These are phyloP conservation scores for Leucozona laternaria DNA, from an alignment of 2,888 invertebrate species.

Conservation along the genomic window DNA sequence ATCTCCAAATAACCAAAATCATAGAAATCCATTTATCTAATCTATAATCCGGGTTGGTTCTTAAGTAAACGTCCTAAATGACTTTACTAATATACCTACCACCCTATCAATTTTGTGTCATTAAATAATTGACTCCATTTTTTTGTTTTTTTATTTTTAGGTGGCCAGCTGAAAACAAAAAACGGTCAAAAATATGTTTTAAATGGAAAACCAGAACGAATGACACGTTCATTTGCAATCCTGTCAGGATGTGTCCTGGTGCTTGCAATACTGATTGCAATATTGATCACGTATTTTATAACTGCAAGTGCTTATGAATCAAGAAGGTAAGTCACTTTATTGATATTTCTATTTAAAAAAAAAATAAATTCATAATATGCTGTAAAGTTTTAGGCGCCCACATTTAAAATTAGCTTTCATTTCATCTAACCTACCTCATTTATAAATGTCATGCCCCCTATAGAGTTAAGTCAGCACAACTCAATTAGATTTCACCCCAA, in stretches of 20 bases:
- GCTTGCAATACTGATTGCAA: constrained; percentile 80
- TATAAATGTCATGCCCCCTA: constrained; percentile 25
- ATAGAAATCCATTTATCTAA: too few relatives aligned
- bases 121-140: background rate
- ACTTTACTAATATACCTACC: too few relatives aligned
- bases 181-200: constrained; percentile 84
- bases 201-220: constrained; percentile 82
- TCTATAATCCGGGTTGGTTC: too few relatives aligned
- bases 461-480: background rate
- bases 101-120: background rate
- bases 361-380: too few relatives aligned
- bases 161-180: constrained; percentile 84
- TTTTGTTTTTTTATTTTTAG: constrained; percentile 77
- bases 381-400: too few relatives aligned
- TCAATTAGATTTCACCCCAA: constrained; percentile 29
- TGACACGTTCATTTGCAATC: constrained; percentile 81
- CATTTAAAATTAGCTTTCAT: background rate
- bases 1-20: too few relatives aligned
- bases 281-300: constrained; percentile 82
- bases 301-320: constrained; percentile 78
- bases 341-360: background rate
- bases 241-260: constrained; percentile 79
- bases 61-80: too few relatives aligned
- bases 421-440: constrained; percentile 10
- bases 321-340: constrained; percentile 78